Evolutionary conservation across 2,888 invertebrate species (phyloP).

Genomic region (Leptogaster cylindrica): DNA sequence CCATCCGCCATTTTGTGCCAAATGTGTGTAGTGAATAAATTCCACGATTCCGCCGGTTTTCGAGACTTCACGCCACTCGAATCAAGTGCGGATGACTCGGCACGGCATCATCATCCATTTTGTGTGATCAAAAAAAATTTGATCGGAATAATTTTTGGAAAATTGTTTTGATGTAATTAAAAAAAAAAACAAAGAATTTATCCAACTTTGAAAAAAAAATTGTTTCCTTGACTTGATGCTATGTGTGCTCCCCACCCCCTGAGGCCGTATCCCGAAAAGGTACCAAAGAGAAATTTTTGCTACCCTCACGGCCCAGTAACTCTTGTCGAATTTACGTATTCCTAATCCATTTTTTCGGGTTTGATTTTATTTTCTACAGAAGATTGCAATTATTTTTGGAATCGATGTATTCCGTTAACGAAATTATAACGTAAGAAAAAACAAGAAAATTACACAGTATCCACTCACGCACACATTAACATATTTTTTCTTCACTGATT

Average conservation of each 20-base stretch:
- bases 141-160: constrained; percentile 16
- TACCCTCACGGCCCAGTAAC: constrained; percentile 43
- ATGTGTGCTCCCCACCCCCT: constrained; percentile 36
- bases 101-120: constrained; percentile 53
- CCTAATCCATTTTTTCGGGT: constrained; percentile 43
- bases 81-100: constrained; percentile 53
- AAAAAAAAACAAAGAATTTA: too few species aligned
- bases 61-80: constrained; percentile 54
- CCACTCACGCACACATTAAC: constrained; percentile 26
- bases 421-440: constrained; percentile 39
- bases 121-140: constrained; percentile 44
- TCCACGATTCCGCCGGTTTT: constrained; percentile 54
- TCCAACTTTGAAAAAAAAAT: constrained; percentile 18
- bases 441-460: constrained; percentile 45
- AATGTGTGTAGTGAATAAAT: constrained; percentile 51
- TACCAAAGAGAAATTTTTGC: constrained; percentile 44
- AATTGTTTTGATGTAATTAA: too few species aligned
- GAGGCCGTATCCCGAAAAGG: constrained; percentile 44
- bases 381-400: background rate
- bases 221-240: constrained; percentile 19
- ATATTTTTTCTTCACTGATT: constrained; percentile 34
- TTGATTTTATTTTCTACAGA: background rate
- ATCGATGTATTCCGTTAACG: background rate
- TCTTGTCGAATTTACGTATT: constrained; percentile 14
- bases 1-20: constrained; percentile 64